phyloP scores from a whole-genome alignment of 2,113 vertebrate species.

The sheep (Ovis aries) region DNA sequence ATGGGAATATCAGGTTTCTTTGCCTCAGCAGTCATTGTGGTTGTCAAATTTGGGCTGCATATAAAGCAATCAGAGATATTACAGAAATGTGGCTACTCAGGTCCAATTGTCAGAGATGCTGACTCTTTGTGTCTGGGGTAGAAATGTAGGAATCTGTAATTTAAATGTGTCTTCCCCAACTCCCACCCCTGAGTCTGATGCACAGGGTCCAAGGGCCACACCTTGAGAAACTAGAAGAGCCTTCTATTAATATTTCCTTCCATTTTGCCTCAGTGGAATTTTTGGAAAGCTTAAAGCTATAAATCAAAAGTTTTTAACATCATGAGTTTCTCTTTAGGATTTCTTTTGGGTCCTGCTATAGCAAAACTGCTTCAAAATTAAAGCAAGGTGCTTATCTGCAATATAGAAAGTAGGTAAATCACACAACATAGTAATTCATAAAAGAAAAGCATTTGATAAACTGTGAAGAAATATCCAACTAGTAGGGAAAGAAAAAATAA shows the following conservation, averaged over 20 bases:
- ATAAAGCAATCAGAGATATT: neutral
- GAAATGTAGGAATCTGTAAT: neutral
- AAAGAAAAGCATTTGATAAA: slow-evolving; percentile 3
- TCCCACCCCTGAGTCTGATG: neutral
- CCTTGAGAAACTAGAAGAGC: neutral
- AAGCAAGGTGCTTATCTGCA: neutral
- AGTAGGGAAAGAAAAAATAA: neutral
- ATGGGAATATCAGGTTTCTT: neutral
- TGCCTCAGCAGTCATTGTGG: neutral
- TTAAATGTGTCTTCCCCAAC: neutral
- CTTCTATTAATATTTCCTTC: neutral
- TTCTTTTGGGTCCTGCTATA: neutral
- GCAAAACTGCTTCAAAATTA: slow-evolving; percentile 5
- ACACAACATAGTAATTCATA: neutral
- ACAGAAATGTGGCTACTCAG: neutral
- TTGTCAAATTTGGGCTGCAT: neutral
- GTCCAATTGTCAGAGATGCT: neutral
- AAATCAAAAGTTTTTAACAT: slow-evolving; percentile 15
- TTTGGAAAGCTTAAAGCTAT: neutral
- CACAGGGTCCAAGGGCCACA: neutral
- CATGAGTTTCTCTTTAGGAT: neutral
- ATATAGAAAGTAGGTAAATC: neutral
- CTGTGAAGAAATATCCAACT: neutral
- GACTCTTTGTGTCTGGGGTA: neutral
- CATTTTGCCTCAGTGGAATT: neutral